Conservation (phyloP, 2,113 vertebrate species). For the Rutilus rutilus region DNA sequence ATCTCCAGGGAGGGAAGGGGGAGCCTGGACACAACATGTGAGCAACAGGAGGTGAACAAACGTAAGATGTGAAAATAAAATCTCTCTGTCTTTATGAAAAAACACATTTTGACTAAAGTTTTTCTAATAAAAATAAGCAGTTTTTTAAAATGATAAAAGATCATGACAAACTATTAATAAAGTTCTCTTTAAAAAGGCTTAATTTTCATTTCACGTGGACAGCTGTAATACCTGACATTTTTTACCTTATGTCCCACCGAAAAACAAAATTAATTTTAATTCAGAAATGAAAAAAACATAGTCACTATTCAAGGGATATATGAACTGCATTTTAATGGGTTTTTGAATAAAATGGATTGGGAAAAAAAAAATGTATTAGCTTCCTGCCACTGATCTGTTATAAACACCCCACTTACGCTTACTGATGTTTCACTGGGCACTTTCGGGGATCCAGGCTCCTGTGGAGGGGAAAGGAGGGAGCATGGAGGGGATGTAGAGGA, state of each 20-base stretch:
- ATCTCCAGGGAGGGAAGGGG: slow-evolving; percentile 77
- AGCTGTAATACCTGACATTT: slow-evolving; percentile 7
- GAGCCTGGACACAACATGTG: slow-evolving; percentile 75
- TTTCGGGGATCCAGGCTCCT: slow-evolving; percentile 59
- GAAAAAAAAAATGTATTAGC: not conserved
- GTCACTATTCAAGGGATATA: not conserved
- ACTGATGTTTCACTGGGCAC: slow-evolving; percentile 73
- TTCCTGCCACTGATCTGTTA: not conserved
- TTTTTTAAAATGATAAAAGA: no score
- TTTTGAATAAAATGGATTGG: not conserved
- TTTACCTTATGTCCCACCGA: no score
- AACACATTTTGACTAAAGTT: no score
- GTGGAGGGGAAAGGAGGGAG: slow-evolving; percentile 62
- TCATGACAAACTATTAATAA: no score
- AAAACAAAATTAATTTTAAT: no score
- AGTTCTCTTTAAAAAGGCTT: no score
- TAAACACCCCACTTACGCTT: slow-evolving; percentile 72
- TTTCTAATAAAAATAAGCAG: no score
- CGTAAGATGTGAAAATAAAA: slow-evolving; percentile 48
- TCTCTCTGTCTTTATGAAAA: no score
- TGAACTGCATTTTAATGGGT: not conserved
- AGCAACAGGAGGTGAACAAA: slow-evolving; percentile 28
- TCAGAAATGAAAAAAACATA: not conserved
- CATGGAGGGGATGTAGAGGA: slow-evolving; percentile 61
- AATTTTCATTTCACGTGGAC: no score